Base-by-base conservation (phyloP, 2,888 invertebrate genomes). In the Galerucella pusilla region DNA sequence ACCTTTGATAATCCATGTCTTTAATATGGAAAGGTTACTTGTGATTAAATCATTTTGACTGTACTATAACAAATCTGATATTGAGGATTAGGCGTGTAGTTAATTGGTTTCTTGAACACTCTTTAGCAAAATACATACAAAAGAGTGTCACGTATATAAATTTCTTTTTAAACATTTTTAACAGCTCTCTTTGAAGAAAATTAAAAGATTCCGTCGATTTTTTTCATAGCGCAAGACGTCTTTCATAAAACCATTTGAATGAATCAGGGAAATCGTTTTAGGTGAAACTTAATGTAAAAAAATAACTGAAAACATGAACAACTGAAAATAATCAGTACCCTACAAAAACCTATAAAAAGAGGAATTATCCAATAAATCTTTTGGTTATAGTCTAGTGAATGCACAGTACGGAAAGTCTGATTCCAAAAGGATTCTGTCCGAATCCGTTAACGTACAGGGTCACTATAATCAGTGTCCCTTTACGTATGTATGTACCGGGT, bases 101-200 rank as follows among this genome's bases (percentile, higher is more conserved):
- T 67, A 67, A 67, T 67, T 67, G 67, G 52, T 67, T 67, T 67
- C 67, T 67, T 67, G 49, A 61, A 61, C 66, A 52, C 49, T 67
- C 28, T 28, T 67, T 25, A 54, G 45, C 28, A 67, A 67, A 67
- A 67, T 67, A 52, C 28, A 25, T 67, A 52, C 25, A 67, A 67
- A 67, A 16, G 54, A 28, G 25, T 67, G 10, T 52, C 67, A 25
- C 42, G 42, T 67, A 35, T 16, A 67, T 25, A 49, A 46, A 67
- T 28, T 67, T 67, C 67, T 67, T 67, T 67, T 46, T 46, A 28
- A 67, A 52, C 52, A 52, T 67, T 67, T 67, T 67, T 28, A 67
- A 67, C 49, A 49, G 16, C 54, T 52, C n/a, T 16, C 67, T 67
- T 67, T 67, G 54, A 67, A 67, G 46, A 46, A 54, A 67, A 67